phyloP scores from a whole-genome alignment of 2,113 vertebrate genomes.

The Sminthopsis crassicaudata region DNA sequence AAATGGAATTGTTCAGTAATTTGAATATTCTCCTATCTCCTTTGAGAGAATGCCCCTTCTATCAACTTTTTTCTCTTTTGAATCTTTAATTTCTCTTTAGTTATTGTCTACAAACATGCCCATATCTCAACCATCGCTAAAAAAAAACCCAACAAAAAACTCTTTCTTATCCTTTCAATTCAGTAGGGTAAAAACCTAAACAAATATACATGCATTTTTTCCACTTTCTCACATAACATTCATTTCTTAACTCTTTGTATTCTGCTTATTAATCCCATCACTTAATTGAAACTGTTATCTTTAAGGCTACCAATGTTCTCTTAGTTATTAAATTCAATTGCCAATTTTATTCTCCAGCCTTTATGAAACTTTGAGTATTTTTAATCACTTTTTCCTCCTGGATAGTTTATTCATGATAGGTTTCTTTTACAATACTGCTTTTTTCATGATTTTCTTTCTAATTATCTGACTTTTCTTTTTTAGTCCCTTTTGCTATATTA shows the following conservation, averaged over 20 bases:
- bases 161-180: neutral
- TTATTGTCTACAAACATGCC: neutral
- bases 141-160: too few relatives aligned
- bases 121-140: neutral
- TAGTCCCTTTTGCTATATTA: neutral
- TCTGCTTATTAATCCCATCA: neutral
- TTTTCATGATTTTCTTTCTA: neutral
- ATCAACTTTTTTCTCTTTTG: neutral
- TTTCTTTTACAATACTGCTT: neutral
- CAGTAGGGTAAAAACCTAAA: neutral
- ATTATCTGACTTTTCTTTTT: neutral
- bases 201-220: neutral
- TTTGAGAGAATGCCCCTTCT: neutral
- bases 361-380: neutral
- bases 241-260: neutral
- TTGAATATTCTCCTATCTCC: neutral
- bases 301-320: neutral
- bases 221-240: neutral
- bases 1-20: too few relatives aligned
- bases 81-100: neutral
- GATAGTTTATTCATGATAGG: neutral
- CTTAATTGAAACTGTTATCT: neutral
- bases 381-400: neutral
- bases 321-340: constrained; percentile 7
- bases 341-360: neutral